A percentile compares a stretch with the other conserved stretches of the same genome.
Conservation (phyloP, 2,888 invertebrate species). For the Ernsta delagoae region DNA sequence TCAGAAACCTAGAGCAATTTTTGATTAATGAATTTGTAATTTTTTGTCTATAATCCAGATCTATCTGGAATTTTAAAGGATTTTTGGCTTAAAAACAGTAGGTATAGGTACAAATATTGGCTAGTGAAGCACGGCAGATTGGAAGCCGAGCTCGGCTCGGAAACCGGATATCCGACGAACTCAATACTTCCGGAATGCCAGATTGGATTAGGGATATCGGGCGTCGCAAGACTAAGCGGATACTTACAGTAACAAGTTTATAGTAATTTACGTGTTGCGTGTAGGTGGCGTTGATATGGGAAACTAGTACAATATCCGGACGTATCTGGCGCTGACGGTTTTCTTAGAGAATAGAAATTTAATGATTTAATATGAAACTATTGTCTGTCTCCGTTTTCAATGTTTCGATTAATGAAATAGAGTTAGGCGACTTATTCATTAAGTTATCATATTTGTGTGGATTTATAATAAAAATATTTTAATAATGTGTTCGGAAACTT, state of each 20-base stretch:
- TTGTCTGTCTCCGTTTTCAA: too few relatives aligned
- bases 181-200: constrained; percentile 31
- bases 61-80: too few relatives aligned
- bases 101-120: constrained; percentile 7
- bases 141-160: constrained; percentile 31
- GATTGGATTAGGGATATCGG: constrained; percentile 34
- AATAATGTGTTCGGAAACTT: too few relatives aligned
- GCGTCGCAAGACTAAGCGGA: constrained; percentile 3
- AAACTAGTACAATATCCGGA: background rate
- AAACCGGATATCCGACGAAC: constrained; percentile 32
- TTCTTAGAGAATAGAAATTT: background rate
- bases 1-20: too few relatives aligned
- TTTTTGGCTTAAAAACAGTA: too few relatives aligned
- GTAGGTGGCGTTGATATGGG: background rate
- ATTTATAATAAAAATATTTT: too few relatives aligned
- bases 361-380: background rate
- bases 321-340: background rate
- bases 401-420: too few relatives aligned
- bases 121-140: constrained; percentile 2
- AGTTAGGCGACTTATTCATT: too few relatives aligned
- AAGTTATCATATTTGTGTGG: too few relatives aligned
- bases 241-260: constrained; percentile 1
- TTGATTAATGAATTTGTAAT: too few relatives aligned
- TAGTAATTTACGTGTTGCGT: background rate
- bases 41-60: too few relatives aligned